Conservation (phyloP, 2,113 vertebrate species). For the Pipra filicauda region DNA sequence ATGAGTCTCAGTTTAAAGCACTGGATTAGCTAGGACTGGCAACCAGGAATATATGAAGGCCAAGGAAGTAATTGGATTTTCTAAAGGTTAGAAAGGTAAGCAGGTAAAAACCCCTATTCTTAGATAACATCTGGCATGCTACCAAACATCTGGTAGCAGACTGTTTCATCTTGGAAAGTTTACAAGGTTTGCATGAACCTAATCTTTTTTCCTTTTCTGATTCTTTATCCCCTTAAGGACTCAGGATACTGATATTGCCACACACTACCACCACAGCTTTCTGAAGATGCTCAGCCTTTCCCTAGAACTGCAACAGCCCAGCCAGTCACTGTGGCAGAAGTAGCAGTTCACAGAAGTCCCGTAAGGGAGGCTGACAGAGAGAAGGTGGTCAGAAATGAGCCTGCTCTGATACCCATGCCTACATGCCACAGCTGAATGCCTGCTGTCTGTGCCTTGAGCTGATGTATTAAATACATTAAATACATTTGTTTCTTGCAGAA, state of each 20-base stretch:
- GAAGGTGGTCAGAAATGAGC: neutral
- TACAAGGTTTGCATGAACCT: neutral
- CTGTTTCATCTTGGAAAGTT: constrained; percentile 31
- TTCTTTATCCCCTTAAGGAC: neutral
- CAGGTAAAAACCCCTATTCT: constrained; percentile 55
- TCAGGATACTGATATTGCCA: neutral
- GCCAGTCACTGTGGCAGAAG: neutral
- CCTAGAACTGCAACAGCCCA: neutral
- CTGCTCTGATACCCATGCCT: neutral
- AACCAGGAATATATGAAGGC: neutral
- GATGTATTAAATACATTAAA: neutral
- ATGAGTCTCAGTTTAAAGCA: neutral
- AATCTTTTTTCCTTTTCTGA: neutral
- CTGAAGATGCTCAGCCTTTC: neutral
- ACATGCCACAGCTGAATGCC: neutral
- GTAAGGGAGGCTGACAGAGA: neutral
- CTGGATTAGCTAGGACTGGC: neutral
- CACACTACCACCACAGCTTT: neutral
- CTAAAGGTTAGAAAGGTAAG: constrained; percentile 12
- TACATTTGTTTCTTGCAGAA: neutral
- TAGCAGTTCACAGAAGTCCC: neutral
- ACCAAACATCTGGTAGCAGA: constrained; percentile 51
- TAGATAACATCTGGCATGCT: constrained; percentile 43
- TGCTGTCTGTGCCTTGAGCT: neutral
- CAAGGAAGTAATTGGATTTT: constrained; percentile 25